These are phyloP conservation scores for Squalus acanthias DNA, from an alignment of 2,797 vertebrate species.

Conservation along the genomic window DNA sequence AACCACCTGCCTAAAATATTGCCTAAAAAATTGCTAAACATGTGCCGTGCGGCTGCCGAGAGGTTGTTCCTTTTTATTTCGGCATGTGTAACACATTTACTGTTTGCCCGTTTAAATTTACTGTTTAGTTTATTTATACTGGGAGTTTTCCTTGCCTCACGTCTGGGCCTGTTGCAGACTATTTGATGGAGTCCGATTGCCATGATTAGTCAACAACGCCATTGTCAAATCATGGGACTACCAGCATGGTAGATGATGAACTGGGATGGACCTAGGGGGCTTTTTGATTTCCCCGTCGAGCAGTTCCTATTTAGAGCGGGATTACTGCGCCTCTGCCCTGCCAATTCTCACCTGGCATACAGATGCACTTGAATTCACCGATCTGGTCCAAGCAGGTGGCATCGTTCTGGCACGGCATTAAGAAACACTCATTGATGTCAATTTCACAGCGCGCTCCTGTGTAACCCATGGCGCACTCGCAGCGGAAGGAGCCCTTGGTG, in stretches of 20 bases:
- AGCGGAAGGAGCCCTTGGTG: constrained; percentile 86
- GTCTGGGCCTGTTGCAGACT: too few species aligned
- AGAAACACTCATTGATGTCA: constrained; percentile 88
- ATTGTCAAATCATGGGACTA: not conserved
- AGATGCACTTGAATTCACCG: constrained; percentile 83
- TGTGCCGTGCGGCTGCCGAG: not conserved
- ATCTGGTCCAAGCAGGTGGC: constrained; percentile 93
- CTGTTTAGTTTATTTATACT: not conserved
- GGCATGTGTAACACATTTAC: not conserved
- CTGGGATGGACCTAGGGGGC: not conserved
- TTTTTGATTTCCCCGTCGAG: not conserved
- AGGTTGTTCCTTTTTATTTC: not conserved
- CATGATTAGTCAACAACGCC: not conserved
- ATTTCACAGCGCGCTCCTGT: constrained; percentile 83
- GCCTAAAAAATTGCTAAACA: not conserved
- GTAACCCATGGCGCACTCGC: constrained; percentile 77
- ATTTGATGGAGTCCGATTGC: not conserved
- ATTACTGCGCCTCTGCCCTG: rapidly evolving
- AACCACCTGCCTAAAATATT: not conserved
- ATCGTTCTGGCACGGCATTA: constrained; percentile 82
- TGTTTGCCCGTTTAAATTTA: not conserved
- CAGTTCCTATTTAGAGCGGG: not conserved
- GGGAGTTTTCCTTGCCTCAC: not conserved
- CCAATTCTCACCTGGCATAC: constrained; percentile 72
- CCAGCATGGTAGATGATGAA: not conserved